A percentile compares a stretch with the other conserved stretches of the same genome.
Conservation (phyloP, 92 coral and sea anemone genomes). For the Palythoa grandis region DNA sequence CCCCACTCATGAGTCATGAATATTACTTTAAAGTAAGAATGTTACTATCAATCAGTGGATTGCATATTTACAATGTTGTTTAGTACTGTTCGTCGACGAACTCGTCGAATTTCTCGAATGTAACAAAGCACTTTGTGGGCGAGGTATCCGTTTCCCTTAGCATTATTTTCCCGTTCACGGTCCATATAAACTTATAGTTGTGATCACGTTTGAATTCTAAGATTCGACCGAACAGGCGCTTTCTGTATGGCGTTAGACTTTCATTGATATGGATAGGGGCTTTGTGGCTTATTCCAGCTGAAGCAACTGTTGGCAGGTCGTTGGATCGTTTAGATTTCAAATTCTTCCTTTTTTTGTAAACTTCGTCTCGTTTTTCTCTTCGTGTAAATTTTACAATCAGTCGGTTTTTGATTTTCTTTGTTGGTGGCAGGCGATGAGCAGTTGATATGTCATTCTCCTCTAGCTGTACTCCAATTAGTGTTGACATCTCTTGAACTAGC, state of each 20-base stretch:
- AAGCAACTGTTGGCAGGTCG: conserved; percentile 37
- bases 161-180: conserved; percentile 54
- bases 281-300: conserved; percentile 26
- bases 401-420: conserved; percentile 54
- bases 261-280: conserved; percentile 52
- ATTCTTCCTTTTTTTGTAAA: conserved; percentile 44
- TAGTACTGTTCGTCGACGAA: conserved; percentile 38
- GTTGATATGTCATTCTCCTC: conserved; percentile 46
- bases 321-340: conserved; percentile 51
- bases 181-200: conserved; percentile 49
- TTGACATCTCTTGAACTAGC: conserved; percentile 39
- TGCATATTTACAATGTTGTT: conserved; percentile 18
- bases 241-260: conserved; percentile 50
- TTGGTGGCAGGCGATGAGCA: conserved; percentile 60
- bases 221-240: conserved; percentile 46
- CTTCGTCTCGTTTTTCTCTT: conserved; percentile 45
- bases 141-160: conserved; percentile 49
- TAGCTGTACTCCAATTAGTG: conserved; percentile 41
- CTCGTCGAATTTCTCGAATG: conserved; percentile 46
- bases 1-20: conserved; percentile 31
- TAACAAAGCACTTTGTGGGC: conserved; percentile 18
- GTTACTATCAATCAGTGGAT: conserved; percentile 4
- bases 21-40: conserved; percentile 10
- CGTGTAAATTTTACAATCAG: conserved; percentile 61
- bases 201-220: conserved; percentile 38